phyloP scores from a whole-genome alignment of 2,888 invertebrate species.

The Drosophila ezoana region DNA sequence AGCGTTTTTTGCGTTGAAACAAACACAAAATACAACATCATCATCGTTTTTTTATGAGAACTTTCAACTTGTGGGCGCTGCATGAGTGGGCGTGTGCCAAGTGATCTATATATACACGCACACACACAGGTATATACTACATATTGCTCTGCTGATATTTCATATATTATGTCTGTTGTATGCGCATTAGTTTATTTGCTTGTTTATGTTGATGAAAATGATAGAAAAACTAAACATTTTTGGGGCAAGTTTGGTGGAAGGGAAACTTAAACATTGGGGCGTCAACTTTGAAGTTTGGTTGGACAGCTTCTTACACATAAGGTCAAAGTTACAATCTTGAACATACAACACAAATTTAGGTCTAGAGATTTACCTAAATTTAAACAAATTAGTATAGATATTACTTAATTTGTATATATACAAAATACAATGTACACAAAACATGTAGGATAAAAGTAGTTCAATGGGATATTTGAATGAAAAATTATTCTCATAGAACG shows the following conservation, averaged over 20 bases:
- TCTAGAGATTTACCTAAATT: background rate
- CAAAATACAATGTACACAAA: too few species aligned
- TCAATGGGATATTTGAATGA: too few species aligned
- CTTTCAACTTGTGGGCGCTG: slow-evolving; percentile 73
- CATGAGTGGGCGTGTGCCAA: slow-evolving; percentile 46
- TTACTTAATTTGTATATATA: background rate
- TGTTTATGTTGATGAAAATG: slow-evolving; percentile 53
- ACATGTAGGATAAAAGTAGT: too few species aligned
- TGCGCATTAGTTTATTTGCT: slow-evolving; percentile 69
- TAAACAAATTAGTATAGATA: background rate
- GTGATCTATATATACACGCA: slow-evolving; percentile 25
- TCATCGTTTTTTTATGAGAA: slow-evolving; percentile 70
- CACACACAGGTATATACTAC: slow-evolving; percentile 13
- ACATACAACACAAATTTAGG: background rate
- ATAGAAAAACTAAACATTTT: slow-evolving; percentile 33
- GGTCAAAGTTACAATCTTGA: slow-evolving; percentile 56
- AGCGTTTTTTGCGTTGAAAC: slow-evolving; percentile 33
- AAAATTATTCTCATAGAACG: too few species aligned
- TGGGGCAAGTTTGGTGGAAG: slow-evolving; percentile 3
- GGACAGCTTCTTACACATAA: slow-evolving; percentile 25
- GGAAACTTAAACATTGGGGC: slow-evolving; percentile 38
- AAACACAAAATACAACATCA: slow-evolving; percentile 21
- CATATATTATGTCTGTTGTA: slow-evolving; percentile 63
- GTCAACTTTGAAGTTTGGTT: slow-evolving; percentile 45
- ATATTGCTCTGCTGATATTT: slow-evolving; percentile 60